Percentiles rank a stretch among this genome's conserved stretches.
Evolutionary conservation across 2,113 vertebrate species (phyloP).

Genomic region (Meleagris gallopavo): DNA sequence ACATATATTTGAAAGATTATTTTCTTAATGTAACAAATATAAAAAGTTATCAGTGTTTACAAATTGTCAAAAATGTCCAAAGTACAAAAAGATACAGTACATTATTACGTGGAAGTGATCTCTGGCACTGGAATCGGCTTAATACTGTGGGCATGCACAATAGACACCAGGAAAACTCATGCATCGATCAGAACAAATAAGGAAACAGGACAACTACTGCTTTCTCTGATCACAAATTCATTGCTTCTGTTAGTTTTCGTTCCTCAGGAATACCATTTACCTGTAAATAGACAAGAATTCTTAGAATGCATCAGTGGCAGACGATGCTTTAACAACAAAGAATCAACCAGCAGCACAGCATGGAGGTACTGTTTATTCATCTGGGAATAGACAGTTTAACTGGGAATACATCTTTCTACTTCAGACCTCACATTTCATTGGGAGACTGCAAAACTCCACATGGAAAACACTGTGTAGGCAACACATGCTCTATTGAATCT

Average conservation of each 20-base stretch:
- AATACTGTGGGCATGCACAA: conserved; percentile 75
- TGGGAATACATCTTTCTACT: background rate
- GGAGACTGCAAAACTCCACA: background rate
- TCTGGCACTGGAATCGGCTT: conserved; percentile 59
- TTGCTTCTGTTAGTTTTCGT: conserved; percentile 93
- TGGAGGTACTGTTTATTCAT: background rate
- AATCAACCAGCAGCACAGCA: background rate
- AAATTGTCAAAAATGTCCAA: conserved; percentile 78
- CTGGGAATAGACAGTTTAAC: background rate
- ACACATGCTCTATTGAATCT: background rate
- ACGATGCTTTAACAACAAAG: background rate
- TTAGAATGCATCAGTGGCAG: background rate
- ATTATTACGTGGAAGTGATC: conserved; percentile 68
- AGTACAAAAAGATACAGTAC: conserved; percentile 78
- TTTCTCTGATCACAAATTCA: conserved; percentile 86
- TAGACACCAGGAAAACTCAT: conserved; percentile 69
- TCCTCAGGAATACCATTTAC: conserved; percentile 99
- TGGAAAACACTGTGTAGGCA: background rate
- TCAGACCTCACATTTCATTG: background rate
- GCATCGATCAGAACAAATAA: conserved; percentile 48
- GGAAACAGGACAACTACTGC: background rate
- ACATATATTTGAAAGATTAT: conserved; percentile 72
- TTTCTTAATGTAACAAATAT: conserved; percentile 81
- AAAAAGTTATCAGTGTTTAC: conserved; percentile 79
- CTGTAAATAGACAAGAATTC: conserved; percentile 73